Evolutionary conservation across 2,888 invertebrate genomes (phyloP).

Genomic region (Rhimphoctona megacephalus): DNA sequence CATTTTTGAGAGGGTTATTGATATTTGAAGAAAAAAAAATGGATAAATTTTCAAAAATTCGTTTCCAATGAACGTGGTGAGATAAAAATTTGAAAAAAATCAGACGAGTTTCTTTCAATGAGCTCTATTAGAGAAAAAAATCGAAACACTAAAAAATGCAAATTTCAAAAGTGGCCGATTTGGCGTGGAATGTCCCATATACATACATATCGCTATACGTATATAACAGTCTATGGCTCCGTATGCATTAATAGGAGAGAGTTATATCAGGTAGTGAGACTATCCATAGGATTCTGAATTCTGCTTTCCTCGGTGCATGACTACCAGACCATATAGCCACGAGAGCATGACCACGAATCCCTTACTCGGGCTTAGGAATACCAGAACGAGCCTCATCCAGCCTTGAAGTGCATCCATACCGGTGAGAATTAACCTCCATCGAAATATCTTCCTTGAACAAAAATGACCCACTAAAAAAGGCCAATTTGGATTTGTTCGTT

Average conservation of each 20-base stretch:
- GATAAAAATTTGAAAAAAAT: too few relatives aligned
- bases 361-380: constrained; percentile 12
- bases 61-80: too few relatives aligned
- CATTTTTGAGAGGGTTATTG: too few relatives aligned
- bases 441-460: constrained; percentile 10
- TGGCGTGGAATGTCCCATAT: too few relatives aligned
- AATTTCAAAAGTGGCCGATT: too few relatives aligned
- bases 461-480: background rate
- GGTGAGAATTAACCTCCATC: constrained; percentile 37
- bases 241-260: constrained; percentile 11
- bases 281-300: constrained; percentile 23
- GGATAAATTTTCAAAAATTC: too few relatives aligned
- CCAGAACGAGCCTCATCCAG: background rate
- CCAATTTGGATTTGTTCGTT: background rate
- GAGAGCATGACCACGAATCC: constrained; percentile 27
- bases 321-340: constrained; percentile 16
- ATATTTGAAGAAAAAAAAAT: too few relatives aligned
- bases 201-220: too few relatives aligned
- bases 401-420: background rate
- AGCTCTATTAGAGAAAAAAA: too few relatives aligned
- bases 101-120: too few relatives aligned
- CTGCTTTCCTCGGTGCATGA: constrained; percentile 13
- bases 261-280: constrained; percentile 1
- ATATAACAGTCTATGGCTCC: constrained; percentile 3
- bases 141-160: too few relatives aligned